These are phyloP conservation scores for Heliconius congener DNA, from an alignment of 1,140 invertebrate genomes.

Conservation along the genomic window DNA sequence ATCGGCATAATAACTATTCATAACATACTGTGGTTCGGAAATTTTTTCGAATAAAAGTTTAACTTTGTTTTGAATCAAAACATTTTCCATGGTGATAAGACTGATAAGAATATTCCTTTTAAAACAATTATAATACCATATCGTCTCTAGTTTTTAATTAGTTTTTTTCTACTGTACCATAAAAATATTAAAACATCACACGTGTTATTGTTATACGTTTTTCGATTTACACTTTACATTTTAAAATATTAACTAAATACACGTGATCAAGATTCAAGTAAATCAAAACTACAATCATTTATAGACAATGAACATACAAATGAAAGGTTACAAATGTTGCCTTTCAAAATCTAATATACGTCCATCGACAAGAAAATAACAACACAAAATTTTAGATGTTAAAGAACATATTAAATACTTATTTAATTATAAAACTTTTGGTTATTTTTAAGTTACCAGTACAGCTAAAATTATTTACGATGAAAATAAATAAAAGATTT, in stretches of 20 bases:
- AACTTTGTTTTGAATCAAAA: constrained; percentile 59
- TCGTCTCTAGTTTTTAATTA: background rate
- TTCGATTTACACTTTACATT: constrained; percentile 6
- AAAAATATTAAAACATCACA: constrained; percentile 4
- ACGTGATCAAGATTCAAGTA: constrained; percentile 4
- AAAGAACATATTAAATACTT: no score
- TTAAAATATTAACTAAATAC: constrained; percentile 8
- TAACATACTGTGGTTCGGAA: constrained; percentile 62
- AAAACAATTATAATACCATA: background rate
- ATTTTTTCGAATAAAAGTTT: constrained; percentile 68
- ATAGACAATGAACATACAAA: background rate
- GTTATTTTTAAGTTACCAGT: no score
- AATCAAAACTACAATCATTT: constrained; percentile 5
- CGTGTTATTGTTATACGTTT: background rate
- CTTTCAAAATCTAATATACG: background rate
- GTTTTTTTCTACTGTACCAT: background rate
- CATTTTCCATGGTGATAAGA: constrained; percentile 50
- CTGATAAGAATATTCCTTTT: background rate
- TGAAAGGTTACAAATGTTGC: background rate
- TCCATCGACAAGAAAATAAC: background rate
- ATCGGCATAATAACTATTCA: constrained; percentile 71
- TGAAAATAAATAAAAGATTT: no score
- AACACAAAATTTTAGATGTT: background rate
- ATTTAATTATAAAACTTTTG: no score
- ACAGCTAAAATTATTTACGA: no score